Evolutionary conservation across 2,888 invertebrate species (phyloP), one percentile per base, ranked within the genome.

Genomic region (Drosophila paracracens): DNA sequence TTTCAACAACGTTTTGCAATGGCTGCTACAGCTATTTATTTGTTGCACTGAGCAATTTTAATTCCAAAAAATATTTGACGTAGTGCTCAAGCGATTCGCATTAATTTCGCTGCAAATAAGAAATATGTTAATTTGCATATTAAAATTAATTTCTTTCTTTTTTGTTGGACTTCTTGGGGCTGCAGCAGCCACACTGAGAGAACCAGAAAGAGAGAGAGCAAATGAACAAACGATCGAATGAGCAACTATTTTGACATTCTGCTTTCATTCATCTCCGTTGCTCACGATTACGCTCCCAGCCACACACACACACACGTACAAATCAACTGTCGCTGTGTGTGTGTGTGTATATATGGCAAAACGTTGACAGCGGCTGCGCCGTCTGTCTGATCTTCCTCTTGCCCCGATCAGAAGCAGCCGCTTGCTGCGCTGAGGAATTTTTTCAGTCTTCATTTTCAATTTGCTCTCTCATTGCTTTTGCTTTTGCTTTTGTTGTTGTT

Each of bases 191-290:
- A 66, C 46, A 58, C 51, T 31, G 53, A 46, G 62, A 73, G 62
- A 27, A 27, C 29, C n/a, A 65, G 35, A 67, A 50, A 51, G 40
- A 38, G 21, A 50, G 29, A 13, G 53, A 40, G n/a, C 38, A 36
- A 54, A 16, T 48, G 21, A 52, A 56, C 62, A 73, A 79, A 66
- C 51, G 60, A 71, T 62, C 53, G 62, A 65, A 66, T 59, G 74
- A 75, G 80, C 73, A 82, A 76, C 70, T 83, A 83, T 86, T 86
- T 86, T 86, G 88, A 88, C 86, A 86, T 86, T 86, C 82, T 83
- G 88, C 86, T 88, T 79, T 88, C 88, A 88, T 86, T 86, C 85
- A 86, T 86, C 85, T 86, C 85, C 85, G 86, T 82, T 74, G 74
- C 72, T 79, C 72, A 71, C 76, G 75, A 67, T 68, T 81, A 64